Conservation (phyloP, 2,113 vertebrate species). For the Zosterops japonicus region DNA sequence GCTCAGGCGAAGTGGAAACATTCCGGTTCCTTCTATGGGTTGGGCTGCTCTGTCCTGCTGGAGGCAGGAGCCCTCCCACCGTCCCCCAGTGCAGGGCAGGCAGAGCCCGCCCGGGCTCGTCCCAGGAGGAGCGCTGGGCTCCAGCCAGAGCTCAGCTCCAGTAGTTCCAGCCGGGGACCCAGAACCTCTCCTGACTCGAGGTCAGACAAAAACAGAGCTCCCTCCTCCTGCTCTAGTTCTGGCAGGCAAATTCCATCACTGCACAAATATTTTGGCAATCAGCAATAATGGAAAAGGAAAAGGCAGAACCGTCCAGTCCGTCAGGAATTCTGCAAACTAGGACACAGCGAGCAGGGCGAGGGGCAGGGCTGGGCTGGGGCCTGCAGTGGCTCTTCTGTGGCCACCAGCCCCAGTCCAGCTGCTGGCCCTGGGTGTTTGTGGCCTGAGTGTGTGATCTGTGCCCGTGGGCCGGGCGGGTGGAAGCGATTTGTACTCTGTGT, state of each 20-base stretch:
- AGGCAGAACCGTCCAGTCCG: neutral
- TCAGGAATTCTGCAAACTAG: conserved; percentile 21
- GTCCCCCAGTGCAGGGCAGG: neutral
- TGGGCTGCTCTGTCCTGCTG: neutral
- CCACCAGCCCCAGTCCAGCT: neutral
- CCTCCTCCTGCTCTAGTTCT: conserved; percentile 56
- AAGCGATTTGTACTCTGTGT: conserved; percentile 6
- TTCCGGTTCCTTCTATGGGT: neutral
- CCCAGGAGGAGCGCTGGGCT: neutral
- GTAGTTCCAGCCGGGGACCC: conserved; percentile 6
- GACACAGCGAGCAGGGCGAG: neutral
- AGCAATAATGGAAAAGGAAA: conserved; percentile 51
- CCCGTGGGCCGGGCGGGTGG: neutral
- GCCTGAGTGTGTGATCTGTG: neutral
- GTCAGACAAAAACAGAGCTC: conserved; percentile 47
- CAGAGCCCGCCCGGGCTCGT: neutral
- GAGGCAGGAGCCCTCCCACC: neutral
- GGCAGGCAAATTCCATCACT: conserved; percentile 66
- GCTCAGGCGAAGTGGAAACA: conserved; percentile 33
- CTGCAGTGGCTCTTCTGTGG: neutral
- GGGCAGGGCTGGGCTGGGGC: neutral
- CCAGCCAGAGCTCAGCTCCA: conserved; percentile 23
- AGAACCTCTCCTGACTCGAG: conserved; percentile 23
- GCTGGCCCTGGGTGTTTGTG: neutral
- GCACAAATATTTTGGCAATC: conserved; percentile 64